Percentiles rank a stretch among this genome's conserved stretches.
These are phyloP conservation scores for Gobio gobio DNA, from an alignment of 2,113 vertebrate genomes.

Conservation along the genomic window DNA sequence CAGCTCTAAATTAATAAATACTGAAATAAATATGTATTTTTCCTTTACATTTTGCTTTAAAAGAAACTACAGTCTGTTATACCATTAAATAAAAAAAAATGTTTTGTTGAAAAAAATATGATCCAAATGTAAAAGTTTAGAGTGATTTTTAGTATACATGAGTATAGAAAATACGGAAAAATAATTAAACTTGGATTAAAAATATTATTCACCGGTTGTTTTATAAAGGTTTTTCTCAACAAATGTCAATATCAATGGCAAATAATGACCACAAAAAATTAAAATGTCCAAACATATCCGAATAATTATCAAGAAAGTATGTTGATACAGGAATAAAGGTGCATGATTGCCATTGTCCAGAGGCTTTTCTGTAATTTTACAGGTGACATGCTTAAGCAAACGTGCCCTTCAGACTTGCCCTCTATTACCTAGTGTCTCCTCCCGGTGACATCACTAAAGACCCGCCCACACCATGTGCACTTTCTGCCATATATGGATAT, in stretches of 20 bases:
- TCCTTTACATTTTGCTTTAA: neutral
- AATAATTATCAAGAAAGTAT: neutral
- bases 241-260: neutral
- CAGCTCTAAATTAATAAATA: neutral
- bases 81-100: neutral
- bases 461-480: conserved; percentile 37
- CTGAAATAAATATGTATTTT: neutral
- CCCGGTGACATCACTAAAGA: conserved; percentile 37
- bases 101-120: too few relatives aligned
- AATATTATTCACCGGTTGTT: neutral
- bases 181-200: too few relatives aligned
- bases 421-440: conserved; percentile 19
- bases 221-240: too few relatives aligned
- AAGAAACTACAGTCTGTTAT: neutral
- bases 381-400: conserved; percentile 30
- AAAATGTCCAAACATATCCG: neutral
- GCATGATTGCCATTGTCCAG: neutral
- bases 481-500: neutral
- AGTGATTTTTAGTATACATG: neutral
- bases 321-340: neutral
- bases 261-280: neutral
- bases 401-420: conserved; percentile 53
- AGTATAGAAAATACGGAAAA: neutral
- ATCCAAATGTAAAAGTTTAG: too few relatives aligned
- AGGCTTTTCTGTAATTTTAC: conserved; percentile 3